These are phyloP conservation scores for Myocastor coypus DNA, from an alignment of 2,113 vertebrate genomes.

Conservation along the genomic window DNA sequence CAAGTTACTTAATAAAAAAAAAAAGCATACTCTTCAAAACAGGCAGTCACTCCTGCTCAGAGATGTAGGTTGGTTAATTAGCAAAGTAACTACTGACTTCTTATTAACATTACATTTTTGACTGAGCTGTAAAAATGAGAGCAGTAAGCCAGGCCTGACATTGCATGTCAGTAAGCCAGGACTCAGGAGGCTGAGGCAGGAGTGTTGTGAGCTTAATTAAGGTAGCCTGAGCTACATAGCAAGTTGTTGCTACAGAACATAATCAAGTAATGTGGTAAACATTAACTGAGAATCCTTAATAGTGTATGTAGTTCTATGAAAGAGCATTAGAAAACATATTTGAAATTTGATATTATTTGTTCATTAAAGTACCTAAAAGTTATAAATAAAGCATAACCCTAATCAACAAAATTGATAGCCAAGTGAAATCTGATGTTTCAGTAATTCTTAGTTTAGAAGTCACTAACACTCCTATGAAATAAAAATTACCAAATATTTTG, in stretches of 20 bases:
- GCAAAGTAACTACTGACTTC: constrained; percentile 12
- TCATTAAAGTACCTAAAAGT: constrained; percentile 36
- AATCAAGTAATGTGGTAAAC: background rate
- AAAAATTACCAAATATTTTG: constrained; percentile 47
- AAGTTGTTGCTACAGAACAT: background rate
- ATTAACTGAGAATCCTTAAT: constrained; percentile 32
- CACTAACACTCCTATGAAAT: constrained; percentile 38
- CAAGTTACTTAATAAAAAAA: constrained; percentile 40
- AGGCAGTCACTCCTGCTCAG: background rate
- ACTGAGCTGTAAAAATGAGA: constrained; percentile 36
- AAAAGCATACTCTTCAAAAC: background rate
- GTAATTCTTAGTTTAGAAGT: background rate
- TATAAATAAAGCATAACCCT: background rate
- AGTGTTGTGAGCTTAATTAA: background rate
- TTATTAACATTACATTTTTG: constrained; percentile 31
- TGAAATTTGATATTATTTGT: constrained; percentile 12
- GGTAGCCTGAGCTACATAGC: background rate
- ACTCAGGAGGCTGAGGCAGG: background rate
- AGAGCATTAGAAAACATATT: constrained; percentile 12
- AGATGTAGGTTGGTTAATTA: background rate
- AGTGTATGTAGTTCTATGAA: constrained; percentile 1
- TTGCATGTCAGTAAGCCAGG: background rate
- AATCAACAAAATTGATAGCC: background rate
- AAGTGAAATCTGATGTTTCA: constrained; percentile 17
- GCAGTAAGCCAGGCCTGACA: background rate